phyloP scores from a whole-genome alignment of 2,113 vertebrate genomes.

The Macheiramphus alcinus region DNA sequence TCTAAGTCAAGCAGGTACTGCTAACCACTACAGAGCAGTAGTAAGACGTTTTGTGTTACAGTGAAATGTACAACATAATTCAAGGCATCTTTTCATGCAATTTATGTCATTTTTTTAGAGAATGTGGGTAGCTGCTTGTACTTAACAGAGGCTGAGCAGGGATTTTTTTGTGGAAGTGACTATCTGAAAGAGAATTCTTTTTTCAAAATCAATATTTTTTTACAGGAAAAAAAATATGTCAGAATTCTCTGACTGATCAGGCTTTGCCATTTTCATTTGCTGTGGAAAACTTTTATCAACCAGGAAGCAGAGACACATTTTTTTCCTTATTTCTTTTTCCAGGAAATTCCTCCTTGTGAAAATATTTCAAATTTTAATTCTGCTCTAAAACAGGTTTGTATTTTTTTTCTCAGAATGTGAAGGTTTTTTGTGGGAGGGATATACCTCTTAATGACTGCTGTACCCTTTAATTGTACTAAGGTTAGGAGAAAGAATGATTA shows the following conservation, averaged over 20 bases:
- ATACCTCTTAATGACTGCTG: not conserved
- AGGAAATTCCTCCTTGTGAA: not conserved
- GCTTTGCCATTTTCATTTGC: not conserved
- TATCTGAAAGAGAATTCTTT: not conserved
- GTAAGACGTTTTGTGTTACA: not conserved
- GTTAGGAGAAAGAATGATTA: not conserved
- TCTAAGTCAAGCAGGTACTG: not conserved
- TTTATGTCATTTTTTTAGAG: not conserved
- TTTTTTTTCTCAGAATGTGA: not conserved
- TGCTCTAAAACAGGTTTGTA: not conserved
- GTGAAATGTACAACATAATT: not conserved
- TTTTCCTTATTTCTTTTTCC: not conserved
- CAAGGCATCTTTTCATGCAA: not conserved
- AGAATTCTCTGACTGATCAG: not conserved
- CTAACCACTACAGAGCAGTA: not conserved
- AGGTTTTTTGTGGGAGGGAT: not conserved
- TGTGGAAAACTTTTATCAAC: not conserved
- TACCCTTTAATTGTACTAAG: not conserved
- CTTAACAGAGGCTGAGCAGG: not conserved
- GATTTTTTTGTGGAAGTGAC: not conserved
- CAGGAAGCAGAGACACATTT: not conserved
- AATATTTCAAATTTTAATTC: not conserved
- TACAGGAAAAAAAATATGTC: not conserved
- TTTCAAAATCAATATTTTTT: not conserved
- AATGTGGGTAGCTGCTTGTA: not conserved